Evolutionary conservation across 2,888 invertebrate species (phyloP).

Genomic region (Caenorhabditis uteleia): DNA sequence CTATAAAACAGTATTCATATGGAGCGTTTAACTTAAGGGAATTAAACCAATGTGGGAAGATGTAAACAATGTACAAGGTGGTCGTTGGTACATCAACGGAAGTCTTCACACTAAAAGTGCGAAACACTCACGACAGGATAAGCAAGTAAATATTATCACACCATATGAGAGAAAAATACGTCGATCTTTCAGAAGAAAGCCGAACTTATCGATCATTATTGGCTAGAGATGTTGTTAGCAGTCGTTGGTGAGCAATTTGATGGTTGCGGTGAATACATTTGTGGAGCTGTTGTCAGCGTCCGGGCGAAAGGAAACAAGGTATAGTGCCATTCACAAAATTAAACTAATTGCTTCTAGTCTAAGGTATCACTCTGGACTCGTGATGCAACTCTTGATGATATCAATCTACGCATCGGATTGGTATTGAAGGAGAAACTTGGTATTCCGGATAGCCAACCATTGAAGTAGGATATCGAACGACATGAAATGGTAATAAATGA

Average conservation of each 20-base stretch:
- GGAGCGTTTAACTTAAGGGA: slow-evolving; percentile 72
- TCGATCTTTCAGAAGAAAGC: slow-evolving; percentile 32
- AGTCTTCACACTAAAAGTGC: slow-evolving; percentile 73
- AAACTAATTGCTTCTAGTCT: too few relatives aligned
- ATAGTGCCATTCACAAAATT: too few relatives aligned
- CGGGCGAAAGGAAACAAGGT: slow-evolving; percentile 89
- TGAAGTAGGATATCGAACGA: slow-evolving; percentile 36
- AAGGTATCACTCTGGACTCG: slow-evolving; percentile 87
- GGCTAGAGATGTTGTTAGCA: slow-evolving; percentile 71
- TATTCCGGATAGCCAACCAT: slow-evolving; percentile 58
- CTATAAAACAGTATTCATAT: neutral
- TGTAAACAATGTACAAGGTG: slow-evolving; percentile 86
- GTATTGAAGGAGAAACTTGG: slow-evolving; percentile 62
- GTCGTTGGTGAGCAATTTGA: slow-evolving; percentile 96
- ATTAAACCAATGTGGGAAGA: slow-evolving; percentile 97
- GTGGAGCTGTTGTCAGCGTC: slow-evolving; percentile 94
- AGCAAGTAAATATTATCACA: slow-evolving; percentile 35
- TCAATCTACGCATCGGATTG: slow-evolving; percentile 64
- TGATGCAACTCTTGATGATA: slow-evolving; percentile 80
- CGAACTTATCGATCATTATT: slow-evolving; percentile 64
- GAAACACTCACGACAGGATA: too few relatives aligned
- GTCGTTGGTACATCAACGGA: slow-evolving; percentile 86
- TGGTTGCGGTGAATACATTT: slow-evolving; percentile 82
- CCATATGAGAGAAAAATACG: too few relatives aligned
- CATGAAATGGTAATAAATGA: too few relatives aligned